Base-by-base conservation (phyloP, 2,113 vertebrate genomes). In the Salvelinus namaycush region DNA sequence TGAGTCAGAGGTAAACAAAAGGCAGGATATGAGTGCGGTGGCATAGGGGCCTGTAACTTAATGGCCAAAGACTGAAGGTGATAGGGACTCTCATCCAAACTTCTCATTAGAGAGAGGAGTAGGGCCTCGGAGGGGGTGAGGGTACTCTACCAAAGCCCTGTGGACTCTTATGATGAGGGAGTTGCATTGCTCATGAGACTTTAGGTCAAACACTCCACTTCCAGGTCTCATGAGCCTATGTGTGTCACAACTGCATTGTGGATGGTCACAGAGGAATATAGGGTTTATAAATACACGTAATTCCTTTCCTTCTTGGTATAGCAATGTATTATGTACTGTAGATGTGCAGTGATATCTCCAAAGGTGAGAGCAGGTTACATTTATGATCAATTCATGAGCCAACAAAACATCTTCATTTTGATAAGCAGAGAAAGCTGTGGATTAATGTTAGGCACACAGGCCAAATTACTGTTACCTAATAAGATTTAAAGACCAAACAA, bases 31-130 rank as follows among this genome's bases (percentile, higher is more conserved):
- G 65, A 77, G 64, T 59, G 4, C 60, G 16, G 12, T n/a, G 14
- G 68, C 29, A 1, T 22, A 5, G 59, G 5, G 59, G 59, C n/a
- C n/a, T 72, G 29, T 18, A 44, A 29, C 29, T 18, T 65, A 54
- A 66, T 13, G 68, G 66, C 5, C 69, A 71, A 72, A 78, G 79
- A 81, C 68, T 82, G 82, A 87, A 87, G 87, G 86, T 90, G 87
- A 88, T 16, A 89, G 73, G 78, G 81, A 85, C 78, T 79, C 34
- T 62, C 57, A 66, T 49, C 24, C n/a, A 20, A 75, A 78, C 71
- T 64, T 65, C 71, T 81, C 44, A 81, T 69, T 77, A 62, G n/a
- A 80, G 24, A 29, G 57, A 24, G 54, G 20, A 68, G 75, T 76
- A 54, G 71, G 68, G 81, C 79, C 70, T 85, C 74, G 59, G 3